Conservation (phyloP, 2,797 vertebrate genomes). For the Epinephelus coioides region DNA sequence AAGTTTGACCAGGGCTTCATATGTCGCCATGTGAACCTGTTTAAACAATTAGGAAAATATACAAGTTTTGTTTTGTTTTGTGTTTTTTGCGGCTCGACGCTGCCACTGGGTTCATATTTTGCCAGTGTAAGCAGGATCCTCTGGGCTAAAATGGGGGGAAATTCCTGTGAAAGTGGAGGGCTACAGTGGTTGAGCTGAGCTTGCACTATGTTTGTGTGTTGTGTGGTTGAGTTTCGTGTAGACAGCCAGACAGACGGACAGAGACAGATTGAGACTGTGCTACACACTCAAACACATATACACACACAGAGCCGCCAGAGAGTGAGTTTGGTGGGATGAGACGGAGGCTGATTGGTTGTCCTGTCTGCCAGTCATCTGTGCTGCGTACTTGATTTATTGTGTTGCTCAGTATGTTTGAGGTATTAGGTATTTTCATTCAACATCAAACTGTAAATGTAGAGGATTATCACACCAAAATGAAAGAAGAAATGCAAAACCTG, state of each 20-base stretch:
- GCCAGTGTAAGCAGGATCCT: slow-evolving; percentile 75
- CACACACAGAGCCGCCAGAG: neutral
- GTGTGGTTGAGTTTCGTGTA: slow-evolving; percentile 72
- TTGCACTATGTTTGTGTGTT: slow-evolving; percentile 79
- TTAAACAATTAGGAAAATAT: slow-evolving; percentile 70
- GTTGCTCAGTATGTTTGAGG: no score
- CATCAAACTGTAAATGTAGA: neutral
- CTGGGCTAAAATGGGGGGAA: slow-evolving; percentile 60
- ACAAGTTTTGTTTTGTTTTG: slow-evolving; percentile 67
- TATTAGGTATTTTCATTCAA: neutral
- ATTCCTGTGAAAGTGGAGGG: slow-evolving; percentile 79
- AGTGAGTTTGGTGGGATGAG: slow-evolving; percentile 13
- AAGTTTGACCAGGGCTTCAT: slow-evolving; percentile 24
- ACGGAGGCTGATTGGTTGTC: slow-evolving; percentile 20
- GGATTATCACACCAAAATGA: no score
- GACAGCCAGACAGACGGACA: slow-evolving; percentile 58
- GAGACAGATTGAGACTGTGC: slow-evolving; percentile 52
- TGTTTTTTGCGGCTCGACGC: slow-evolving; percentile 59
- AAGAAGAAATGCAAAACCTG: neutral
- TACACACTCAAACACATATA: neutral
- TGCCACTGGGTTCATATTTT: slow-evolving; percentile 76
- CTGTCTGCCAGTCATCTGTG: slow-evolving; percentile 3
- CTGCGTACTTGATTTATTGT: neutral
- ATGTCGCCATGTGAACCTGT: slow-evolving; percentile 51
- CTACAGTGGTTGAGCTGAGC: slow-evolving; percentile 75